Evolutionary conservation across 2,888 invertebrate species (phyloP).

Genomic region (Heliconius ismenius): DNA sequence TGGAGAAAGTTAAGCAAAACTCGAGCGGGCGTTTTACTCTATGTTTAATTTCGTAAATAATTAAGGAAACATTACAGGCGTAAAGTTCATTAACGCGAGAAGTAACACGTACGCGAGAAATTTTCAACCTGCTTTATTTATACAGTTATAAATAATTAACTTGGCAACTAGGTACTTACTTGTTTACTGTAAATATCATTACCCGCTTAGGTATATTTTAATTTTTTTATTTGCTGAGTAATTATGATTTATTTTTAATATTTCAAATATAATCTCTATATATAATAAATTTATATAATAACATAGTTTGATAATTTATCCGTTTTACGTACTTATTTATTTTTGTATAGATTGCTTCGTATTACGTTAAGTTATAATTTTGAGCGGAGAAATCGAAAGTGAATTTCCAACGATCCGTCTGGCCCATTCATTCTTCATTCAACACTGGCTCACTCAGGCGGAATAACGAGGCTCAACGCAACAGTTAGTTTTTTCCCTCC

Average conservation of each 20-base stretch:
- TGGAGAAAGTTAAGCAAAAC: conserved; percentile 8
- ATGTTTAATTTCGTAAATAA: conserved; percentile 28
- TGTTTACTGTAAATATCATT: not conserved
- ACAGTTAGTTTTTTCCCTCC: conserved; percentile 42
- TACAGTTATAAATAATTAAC: conserved; percentile 22
- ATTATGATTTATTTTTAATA: too few species aligned
- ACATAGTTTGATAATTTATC: not conserved
- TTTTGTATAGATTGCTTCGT: not conserved
- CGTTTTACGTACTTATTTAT: not conserved
- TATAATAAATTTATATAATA: not conserved
- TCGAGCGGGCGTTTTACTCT: conserved; percentile 7
- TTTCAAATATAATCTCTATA: too few species aligned
- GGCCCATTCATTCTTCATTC: conserved; percentile 46
- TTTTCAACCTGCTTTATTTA: conserved; percentile 19
- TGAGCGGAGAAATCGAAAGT: conserved; percentile 43
- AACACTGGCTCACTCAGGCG: conserved; percentile 42
- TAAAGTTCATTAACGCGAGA: conserved; percentile 17
- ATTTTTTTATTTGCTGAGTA: too few species aligned
- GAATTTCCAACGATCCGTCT: conserved; percentile 45
- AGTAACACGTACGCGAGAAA: conserved; percentile 16
- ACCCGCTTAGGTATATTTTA: not conserved
- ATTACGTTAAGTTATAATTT: conserved; percentile 24
- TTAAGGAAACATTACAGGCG: conserved; percentile 20
- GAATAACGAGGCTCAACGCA: conserved; percentile 43
- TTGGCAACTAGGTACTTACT: not conserved